phyloP scores from a whole-genome alignment of 2,888 invertebrate genomes.

The Luffia ferchaultella region DNA sequence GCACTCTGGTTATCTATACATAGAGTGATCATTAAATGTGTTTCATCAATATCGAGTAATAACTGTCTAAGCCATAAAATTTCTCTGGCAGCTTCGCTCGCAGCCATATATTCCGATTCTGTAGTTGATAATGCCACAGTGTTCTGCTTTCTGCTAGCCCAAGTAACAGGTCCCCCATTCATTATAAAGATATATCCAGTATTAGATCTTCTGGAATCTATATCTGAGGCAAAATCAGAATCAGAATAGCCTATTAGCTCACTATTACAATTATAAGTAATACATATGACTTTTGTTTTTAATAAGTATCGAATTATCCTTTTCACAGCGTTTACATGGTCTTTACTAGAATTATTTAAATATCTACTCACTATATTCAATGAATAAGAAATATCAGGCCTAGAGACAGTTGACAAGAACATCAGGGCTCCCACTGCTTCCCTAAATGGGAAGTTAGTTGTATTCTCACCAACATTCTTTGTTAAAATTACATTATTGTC shows the following conservation, averaged over 20 bases:
- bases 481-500: no score
- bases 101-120: no score
- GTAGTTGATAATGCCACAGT: no score
- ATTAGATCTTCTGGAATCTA: slow-evolving; percentile 3
- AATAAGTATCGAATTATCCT: slow-evolving; percentile 5
- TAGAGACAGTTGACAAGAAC: slow-evolving; percentile 5
- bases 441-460: slow-evolving; percentile 5
- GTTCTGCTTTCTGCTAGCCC: no score
- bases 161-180: no score
- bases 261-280: slow-evolving; percentile 2
- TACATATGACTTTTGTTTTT: slow-evolving; percentile 2
- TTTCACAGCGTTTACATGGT: slow-evolving; percentile 6
- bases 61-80: no score
- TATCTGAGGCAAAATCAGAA: slow-evolving; percentile 7
- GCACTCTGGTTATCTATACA: no score
- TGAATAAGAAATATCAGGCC: slow-evolving; percentile 6
- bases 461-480: no score
- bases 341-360: no score
- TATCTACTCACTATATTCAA: slow-evolving; percentile 4
- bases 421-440: slow-evolving; percentile 5
- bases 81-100: no score
- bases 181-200: slow-evolving; percentile 6
- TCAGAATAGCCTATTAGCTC: slow-evolving; percentile 5
- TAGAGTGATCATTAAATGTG: no score
- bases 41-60: no score